Conservation (phyloP, 2,113 vertebrate genomes). For the Cebidichthys violaceus region DNA sequence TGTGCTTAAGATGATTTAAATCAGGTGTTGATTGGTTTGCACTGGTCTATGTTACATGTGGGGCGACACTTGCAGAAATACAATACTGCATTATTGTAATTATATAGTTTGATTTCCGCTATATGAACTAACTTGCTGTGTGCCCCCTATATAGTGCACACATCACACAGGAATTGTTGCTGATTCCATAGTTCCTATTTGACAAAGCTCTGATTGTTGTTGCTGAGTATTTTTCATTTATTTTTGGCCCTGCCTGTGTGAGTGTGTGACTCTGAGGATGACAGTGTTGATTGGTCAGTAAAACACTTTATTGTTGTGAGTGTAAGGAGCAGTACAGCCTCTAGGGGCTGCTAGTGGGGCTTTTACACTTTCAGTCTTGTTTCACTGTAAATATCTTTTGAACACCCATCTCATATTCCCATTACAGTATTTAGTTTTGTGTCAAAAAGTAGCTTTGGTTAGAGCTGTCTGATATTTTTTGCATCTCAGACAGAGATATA, state of each 20-base stretch:
- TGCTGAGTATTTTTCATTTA: constrained; percentile 18
- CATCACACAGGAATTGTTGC: constrained; percentile 7
- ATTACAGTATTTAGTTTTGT: constrained; percentile 16
- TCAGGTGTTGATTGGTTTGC: constrained; percentile 7
- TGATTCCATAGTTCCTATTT: constrained; percentile 20
- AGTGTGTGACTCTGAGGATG: constrained; percentile 30
- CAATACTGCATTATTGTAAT: neutral
- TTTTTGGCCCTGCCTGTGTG: constrained; percentile 26
- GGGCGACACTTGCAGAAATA: constrained; percentile 16
- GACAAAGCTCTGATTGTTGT: constrained; percentile 18
- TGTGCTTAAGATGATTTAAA: constrained; percentile 3
- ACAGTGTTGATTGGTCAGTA: constrained; percentile 40
- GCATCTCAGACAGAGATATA: neutral
- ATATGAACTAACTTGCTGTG: neutral
- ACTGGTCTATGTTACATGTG: neutral
- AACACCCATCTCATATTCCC: constrained; percentile 17
- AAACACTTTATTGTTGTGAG: constrained; percentile 44
- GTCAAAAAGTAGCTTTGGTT: constrained; percentile 7
- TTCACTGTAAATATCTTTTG: constrained; percentile 13
- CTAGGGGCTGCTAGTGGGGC: constrained; percentile 64
- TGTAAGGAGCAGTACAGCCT: constrained; percentile 52
- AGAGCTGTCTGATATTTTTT: constrained; percentile 3
- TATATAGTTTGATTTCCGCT: constrained; percentile 5
- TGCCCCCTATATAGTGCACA: neutral
- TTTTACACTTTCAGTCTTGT: constrained; percentile 19